These are phyloP conservation scores for Drosophila burlai DNA, from an alignment of 1,140 invertebrate species.

Conservation along the genomic window DNA sequence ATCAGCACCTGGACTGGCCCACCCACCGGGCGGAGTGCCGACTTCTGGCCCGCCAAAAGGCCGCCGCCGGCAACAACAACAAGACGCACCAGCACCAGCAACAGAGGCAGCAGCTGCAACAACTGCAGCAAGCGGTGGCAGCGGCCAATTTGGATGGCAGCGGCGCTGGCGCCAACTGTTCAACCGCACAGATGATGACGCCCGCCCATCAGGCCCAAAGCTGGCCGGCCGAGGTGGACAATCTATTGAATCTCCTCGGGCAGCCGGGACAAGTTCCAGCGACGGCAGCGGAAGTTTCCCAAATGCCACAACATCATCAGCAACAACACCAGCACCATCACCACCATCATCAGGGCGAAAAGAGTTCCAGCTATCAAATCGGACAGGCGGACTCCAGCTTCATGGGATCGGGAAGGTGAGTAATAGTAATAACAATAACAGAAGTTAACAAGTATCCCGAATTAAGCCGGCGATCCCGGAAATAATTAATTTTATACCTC, in stretches of 20 bases:
- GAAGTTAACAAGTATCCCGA: too few species aligned
- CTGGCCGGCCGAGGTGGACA: conserved; percentile 66
- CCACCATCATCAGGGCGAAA: conserved; percentile 60
- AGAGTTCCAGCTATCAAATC: conserved; percentile 77
- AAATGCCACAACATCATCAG: conserved; percentile 41
- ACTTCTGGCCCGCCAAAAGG: conserved; percentile 67
- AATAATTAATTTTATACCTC: neutral
- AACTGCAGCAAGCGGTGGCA: conserved; percentile 72
- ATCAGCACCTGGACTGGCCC: conserved; percentile 92
- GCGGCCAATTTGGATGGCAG: conserved; percentile 62
- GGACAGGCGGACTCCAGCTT: conserved; percentile 70
- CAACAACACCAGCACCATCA: conserved; percentile 38
- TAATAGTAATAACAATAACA: neutral
- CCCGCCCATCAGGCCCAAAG: conserved; percentile 65
- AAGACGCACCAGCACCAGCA: conserved; percentile 23
- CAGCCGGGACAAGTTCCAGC: conserved; percentile 26
- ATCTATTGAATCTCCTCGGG: conserved; percentile 57
- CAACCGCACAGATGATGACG: conserved; percentile 73
- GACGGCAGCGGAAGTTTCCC: neutral
- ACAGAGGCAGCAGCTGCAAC: conserved; percentile 63
- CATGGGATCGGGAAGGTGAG: conserved; percentile 77
- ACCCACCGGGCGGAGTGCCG: conserved; percentile 88
- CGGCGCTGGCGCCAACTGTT: conserved; percentile 66
- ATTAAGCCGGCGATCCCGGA: too few species aligned
- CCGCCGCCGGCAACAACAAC: conserved; percentile 35